phyloP scores from a whole-genome alignment of 1,140 invertebrate genomes.

The Papilio polytes region DNA sequence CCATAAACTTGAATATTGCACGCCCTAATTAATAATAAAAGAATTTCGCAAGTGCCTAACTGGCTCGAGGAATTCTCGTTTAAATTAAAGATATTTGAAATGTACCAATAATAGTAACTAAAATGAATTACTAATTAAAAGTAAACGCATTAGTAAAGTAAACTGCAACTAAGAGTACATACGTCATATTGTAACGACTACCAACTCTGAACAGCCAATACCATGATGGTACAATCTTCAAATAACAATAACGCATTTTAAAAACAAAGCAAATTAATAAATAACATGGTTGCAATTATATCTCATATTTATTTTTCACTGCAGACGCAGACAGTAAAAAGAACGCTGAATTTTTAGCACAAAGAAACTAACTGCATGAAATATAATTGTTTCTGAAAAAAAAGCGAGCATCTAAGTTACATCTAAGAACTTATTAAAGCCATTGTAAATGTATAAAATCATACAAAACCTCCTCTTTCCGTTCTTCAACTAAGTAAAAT shows the following conservation, averaged over 20 bases:
- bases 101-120: background rate
- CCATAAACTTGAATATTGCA: slow-evolving; percentile 22
- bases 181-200: background rate
- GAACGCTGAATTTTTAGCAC: background rate
- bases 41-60: slow-evolving; percentile 8
- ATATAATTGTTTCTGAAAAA: background rate
- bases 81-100: background rate
- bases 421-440: background rate
- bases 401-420: background rate
- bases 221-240: background rate
- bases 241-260: background rate
- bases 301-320: background rate
- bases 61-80: slow-evolving; percentile 14
- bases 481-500: too few species aligned
- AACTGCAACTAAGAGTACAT: background rate
- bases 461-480: background rate
- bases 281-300: background rate
- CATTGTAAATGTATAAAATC: background rate
- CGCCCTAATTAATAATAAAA: slow-evolving; percentile 13
- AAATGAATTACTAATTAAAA: background rate
- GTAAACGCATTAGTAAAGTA: background rate
- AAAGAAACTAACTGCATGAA: background rate
- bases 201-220: background rate
- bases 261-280: background rate
- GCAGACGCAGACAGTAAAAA: background rate